phyloP scores from a whole-genome alignment of 2,797 vertebrate species.

The Chelon auratus region DNA sequence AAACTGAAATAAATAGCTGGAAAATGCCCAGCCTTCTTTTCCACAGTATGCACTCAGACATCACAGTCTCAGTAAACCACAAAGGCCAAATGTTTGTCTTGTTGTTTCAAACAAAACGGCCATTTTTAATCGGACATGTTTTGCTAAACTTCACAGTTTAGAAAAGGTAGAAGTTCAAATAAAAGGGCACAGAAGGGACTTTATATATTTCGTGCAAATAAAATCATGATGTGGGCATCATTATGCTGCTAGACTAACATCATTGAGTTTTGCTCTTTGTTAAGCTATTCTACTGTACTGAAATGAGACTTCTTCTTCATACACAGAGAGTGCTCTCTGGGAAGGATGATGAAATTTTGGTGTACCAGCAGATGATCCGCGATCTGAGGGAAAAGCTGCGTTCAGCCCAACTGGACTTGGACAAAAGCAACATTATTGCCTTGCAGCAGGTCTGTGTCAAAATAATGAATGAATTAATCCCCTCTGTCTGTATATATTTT shows the following conservation, averaged over 20 bases:
- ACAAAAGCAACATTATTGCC: constrained; percentile 91
- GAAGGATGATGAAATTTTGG: constrained; percentile 93
- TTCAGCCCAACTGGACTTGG: constrained; percentile 89
- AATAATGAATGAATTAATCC: background rate
- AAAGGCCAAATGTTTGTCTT: too few species aligned
- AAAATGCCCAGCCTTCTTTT: too few species aligned
- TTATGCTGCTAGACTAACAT: background rate
- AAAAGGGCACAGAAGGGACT: too few species aligned
- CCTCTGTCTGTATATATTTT: background rate
- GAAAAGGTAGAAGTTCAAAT: too few species aligned
- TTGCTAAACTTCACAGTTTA: too few species aligned
- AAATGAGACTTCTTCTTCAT: background rate
- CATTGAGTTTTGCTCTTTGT: background rate
- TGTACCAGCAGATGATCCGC: constrained; percentile 93
- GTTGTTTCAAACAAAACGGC: too few species aligned
- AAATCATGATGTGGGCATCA: background rate
- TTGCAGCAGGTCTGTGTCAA: constrained; percentile 90
- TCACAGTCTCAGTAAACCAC: too few species aligned
- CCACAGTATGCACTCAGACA: too few species aligned
- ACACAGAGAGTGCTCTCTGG: constrained; percentile 89
- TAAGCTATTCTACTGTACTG: background rate
- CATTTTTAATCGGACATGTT: too few species aligned
- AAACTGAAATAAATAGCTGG: too few species aligned
- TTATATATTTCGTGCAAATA: too few species aligned
- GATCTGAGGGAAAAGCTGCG: constrained; percentile 91